Evolutionary conservation across 2,113 vertebrate species (phyloP).

Genomic region (Eretmochelys imbricata): DNA sequence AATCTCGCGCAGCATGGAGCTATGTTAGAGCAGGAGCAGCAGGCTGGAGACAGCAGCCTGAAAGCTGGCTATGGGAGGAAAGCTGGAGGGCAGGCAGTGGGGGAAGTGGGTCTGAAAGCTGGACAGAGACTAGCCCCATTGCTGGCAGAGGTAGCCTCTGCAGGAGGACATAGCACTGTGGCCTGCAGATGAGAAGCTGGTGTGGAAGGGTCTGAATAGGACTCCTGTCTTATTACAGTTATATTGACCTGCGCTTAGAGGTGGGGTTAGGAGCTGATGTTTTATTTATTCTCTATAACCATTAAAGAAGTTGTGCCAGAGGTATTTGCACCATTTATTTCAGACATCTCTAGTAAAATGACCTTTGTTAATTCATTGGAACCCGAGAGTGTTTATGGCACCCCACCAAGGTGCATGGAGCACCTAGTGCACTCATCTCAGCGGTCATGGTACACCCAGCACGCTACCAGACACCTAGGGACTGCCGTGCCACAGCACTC

Average conservation of each 20-base stretch:
- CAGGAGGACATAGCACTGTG: not conserved
- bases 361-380: not conserved
- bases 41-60: accelerated
- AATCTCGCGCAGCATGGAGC: not conserved
- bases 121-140: not conserved
- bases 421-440: not conserved
- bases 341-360: not conserved
- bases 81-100: not conserved
- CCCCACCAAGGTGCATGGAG: not conserved
- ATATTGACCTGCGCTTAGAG: not conserved
- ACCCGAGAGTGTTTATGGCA: not conserved
- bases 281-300: constrained; percentile 11
- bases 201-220: not conserved
- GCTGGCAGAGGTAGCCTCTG: not conserved
- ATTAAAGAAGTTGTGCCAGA: not conserved
- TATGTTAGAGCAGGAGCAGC: no score
- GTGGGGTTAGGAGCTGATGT: not conserved
- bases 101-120: not conserved
- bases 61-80: not conserved
- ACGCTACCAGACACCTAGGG: accelerated
- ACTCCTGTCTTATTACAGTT: constrained; percentile 28
- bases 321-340: not conserved
- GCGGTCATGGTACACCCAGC: not conserved
- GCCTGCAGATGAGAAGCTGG: not conserved
- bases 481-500: not conserved